Evolutionary conservation across 2,888 invertebrate species (phyloP).

Genomic region (Patella ulyssiponensis): DNA sequence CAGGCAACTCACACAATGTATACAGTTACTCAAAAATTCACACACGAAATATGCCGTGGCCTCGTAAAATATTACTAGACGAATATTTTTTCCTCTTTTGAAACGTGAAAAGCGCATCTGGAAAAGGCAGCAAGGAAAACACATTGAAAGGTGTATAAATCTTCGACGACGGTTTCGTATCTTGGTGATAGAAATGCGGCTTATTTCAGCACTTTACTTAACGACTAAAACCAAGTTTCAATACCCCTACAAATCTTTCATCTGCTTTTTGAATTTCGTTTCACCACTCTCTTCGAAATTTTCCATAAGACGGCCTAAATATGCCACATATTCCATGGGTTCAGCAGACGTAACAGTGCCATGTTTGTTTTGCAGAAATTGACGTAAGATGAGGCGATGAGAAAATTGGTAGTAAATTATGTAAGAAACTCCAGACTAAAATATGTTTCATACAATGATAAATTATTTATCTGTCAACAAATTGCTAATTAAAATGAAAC

Average conservation of each 20-base stretch:
- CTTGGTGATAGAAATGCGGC: neutral
- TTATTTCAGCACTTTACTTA: slow-evolving; percentile 1
- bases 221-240: neutral
- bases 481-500: no score
- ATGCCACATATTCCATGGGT: neutral
- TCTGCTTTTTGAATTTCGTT: slow-evolving; percentile 11
- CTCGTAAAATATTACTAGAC: slow-evolving; percentile 4
- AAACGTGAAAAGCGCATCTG: neutral
- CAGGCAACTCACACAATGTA: neutral
- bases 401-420: no score
- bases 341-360: slow-evolving; percentile 1
- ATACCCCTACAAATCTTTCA: neutral
- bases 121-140: slow-evolving; percentile 3
- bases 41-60: neutral
- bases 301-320: slow-evolving; percentile 2
- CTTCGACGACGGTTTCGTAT: neutral
- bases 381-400: no score
- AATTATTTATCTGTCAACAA: no score
- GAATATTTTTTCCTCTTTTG: neutral
- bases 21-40: neutral
- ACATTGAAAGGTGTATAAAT: neutral
- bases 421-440: no score
- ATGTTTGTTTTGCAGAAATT: slow-evolving; percentile 2
- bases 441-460: no score
- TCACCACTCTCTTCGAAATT: slow-evolving; percentile 1